These are phyloP conservation scores for Proterorhinus semilunaris DNA, from an alignment of 2,113 vertebrate genomes.

Conservation along the genomic window DNA sequence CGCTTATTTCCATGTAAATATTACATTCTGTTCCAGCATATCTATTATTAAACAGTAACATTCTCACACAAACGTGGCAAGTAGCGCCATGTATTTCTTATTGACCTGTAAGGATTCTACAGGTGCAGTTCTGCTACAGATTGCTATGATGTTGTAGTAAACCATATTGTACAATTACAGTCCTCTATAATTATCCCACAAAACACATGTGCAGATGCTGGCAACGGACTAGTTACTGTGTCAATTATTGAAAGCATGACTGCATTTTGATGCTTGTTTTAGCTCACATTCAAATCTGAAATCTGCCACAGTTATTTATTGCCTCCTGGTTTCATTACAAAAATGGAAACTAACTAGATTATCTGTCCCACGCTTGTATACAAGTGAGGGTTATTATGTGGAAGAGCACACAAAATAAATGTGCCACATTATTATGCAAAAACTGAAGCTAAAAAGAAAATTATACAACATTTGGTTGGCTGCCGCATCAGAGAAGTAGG, in stretches of 20 bases:
- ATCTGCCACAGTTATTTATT: conserved; percentile 8
- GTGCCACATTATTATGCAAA: too few relatives aligned
- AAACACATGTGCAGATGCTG: conserved; percentile 47
- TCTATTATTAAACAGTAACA: conserved; percentile 33
- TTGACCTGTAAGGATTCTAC: conserved; percentile 26
- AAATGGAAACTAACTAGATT: background rate
- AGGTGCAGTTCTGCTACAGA: conserved; percentile 35
- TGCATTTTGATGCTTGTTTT: conserved; percentile 44
- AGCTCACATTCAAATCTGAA: conserved; percentile 20
- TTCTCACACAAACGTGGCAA: conserved; percentile 34
- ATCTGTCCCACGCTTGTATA: background rate
- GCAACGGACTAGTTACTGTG: conserved; percentile 46
- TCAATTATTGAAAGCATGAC: conserved; percentile 53
- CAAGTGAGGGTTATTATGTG: background rate
- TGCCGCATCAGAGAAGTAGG: too few relatives aligned
- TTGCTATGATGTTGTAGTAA: conserved; percentile 18
- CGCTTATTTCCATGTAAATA: conserved; percentile 36
- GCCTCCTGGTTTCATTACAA: background rate
- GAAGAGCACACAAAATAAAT: background rate
- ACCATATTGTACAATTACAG: conserved; percentile 48
- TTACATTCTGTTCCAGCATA: conserved; percentile 23
- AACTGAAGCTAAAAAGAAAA: too few relatives aligned
- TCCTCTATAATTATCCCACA: conserved; percentile 42
- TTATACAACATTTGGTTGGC: too few relatives aligned
- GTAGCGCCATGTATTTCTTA: conserved; percentile 40